These are phyloP conservation scores for Scrobipalpa costella DNA, from an alignment of 2,888 invertebrate genomes.

Conservation along the genomic window DNA sequence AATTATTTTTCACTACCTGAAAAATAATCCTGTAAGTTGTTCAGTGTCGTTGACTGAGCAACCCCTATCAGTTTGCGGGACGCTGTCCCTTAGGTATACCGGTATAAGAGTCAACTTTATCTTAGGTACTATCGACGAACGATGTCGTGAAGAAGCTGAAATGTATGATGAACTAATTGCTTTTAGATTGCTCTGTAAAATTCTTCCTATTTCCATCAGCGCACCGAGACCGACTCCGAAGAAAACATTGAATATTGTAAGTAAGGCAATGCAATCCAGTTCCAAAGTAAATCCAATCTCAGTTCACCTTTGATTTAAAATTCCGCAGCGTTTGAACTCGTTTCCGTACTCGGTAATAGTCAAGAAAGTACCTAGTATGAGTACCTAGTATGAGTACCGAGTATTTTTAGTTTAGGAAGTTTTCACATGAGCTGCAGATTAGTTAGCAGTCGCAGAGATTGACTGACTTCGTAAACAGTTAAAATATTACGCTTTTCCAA, in stretches of 20 bases:
- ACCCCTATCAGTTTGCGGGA: too few relatives aligned
- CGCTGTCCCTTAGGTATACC: too few relatives aligned
- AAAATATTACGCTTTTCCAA: too few relatives aligned
- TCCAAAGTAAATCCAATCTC: constrained; percentile 18
- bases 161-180: neutral
- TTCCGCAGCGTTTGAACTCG: constrained; percentile 17
- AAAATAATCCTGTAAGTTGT: too few relatives aligned
- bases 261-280: constrained; percentile 11
- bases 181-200: neutral
- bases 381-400: neutral
- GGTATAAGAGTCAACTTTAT: too few relatives aligned
- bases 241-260: constrained; percentile 20
- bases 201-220: neutral
- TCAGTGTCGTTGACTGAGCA: too few relatives aligned
- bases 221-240: neutral
- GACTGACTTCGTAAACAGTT: too few relatives aligned
- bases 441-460: too few relatives aligned
- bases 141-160: too few relatives aligned
- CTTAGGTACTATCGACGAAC: too few relatives aligned
- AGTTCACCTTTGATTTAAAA: constrained; percentile 17
- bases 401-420: neutral
- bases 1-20: too few relatives aligned
- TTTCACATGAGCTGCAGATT: neutral
- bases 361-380: constrained; percentile 4
- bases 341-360: constrained; percentile 15